phyloP scores from a whole-genome alignment of 1,140 invertebrate species.

The Dermatophagoides farinae region DNA sequence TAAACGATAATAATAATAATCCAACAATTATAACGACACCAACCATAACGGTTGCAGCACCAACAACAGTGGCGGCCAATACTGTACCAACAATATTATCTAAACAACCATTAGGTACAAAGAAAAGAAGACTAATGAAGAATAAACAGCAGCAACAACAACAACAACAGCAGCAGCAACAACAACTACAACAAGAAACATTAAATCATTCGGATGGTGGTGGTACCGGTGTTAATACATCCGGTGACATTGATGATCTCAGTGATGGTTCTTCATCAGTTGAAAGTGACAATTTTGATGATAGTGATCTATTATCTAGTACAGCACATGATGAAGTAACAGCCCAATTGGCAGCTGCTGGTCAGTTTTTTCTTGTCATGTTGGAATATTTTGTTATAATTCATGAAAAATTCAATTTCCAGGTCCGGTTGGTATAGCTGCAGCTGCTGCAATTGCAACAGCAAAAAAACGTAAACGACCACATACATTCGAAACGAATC shows the following conservation, averaged over 20 bases:
- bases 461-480: conserved; percentile 84
- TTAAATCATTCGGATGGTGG: conserved; percentile 13
- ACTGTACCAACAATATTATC: background rate
- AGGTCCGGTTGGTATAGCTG: conserved; percentile 87
- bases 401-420: conserved; percentile 8
- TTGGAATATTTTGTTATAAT: background rate
- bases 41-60: background rate
- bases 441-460: conserved; percentile 84
- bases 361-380: conserved; percentile 24
- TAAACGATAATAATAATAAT: background rate
- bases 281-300: conserved; percentile 28
- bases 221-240: too few relatives aligned
- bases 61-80: background rate
- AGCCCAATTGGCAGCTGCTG: conserved; percentile 79
- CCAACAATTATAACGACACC: background rate
- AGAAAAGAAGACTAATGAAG: conserved; percentile 3
- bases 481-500: conserved; percentile 93
- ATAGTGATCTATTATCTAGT: conserved; percentile 26
- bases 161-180: too few relatives aligned
- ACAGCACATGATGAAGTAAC: conserved; percentile 70
- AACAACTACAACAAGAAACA: background rate
- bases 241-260: conserved; percentile 21
- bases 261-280: conserved; percentile 27
- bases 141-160: background rate
- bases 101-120: background rate